Evolutionary conservation across 2,888 invertebrate species (phyloP), one percentile per base, ranked within the genome.

Genomic region (Deilephila porcellus): DNA sequence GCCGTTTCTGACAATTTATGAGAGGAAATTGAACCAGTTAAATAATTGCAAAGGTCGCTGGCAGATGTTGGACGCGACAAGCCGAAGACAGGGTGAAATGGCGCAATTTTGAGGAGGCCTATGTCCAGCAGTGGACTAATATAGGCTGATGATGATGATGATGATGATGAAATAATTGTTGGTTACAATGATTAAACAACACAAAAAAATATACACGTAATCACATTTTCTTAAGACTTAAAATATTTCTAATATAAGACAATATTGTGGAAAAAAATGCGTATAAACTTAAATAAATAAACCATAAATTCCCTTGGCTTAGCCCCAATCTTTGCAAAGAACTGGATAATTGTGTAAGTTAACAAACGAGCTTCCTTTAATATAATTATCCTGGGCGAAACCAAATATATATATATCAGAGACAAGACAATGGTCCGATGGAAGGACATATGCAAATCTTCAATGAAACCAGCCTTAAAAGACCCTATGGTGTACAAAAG

Each of bases 391-490:
- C 78, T 79, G 80, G 78, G 76, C 76, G 79, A 83, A 77, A 77
- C 83, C 83, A 85, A 86, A 86, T 86, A 86, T 86, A 89, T 88
- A 88, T 87, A 88, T 88, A 76, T 70, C 56, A 59, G 17, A 45
- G 3, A 77, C 78, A 81, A 88, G 87, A 92, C 92, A 92, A 93
- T 92, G 83, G 88, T 78, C 76, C 73, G 75, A 78, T 83, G 83
- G 89, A 92, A 91, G 93, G 93, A 90, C 91, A 85, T 82, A 88
- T 86, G 88, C 81, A 86, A 88, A 88, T 89, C 75, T 59, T 64
- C 45, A 45, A 45, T 37, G 45, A 29, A 73, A 76, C 91, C 88
- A 90, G 73, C 73, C 29, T 88, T 83, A 76, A 70, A 75, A 81
- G 91, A 83, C 17, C 88, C 78, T 76, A 71, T 45, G 52, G 70